Base-by-base conservation (phyloP, 1,140 invertebrate species). In the Atta texana region DNA sequence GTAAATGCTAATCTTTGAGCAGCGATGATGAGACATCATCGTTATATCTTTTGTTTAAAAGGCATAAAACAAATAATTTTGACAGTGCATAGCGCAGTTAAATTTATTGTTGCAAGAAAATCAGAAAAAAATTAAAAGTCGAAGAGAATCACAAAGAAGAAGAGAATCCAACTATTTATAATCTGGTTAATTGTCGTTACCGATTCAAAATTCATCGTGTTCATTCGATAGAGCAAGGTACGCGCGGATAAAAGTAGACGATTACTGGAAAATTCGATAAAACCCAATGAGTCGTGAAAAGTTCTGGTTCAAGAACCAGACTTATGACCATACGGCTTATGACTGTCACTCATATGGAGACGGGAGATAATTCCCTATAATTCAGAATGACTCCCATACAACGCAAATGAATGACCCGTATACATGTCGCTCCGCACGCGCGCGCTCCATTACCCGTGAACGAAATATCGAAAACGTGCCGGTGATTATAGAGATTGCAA, bases 211-310 rank as follows among this genome's bases (percentile, higher is more conserved):
- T 7, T 59, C 61, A 24, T 71, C 10, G 61, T 2, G n/a, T 12
- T 59, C 24, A 3, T 21, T 44, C 28, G 31, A n/a, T 72, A 12
- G 34, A 44, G 61, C 18, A 49, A 74, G 24, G 21, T 77, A 49
- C 49, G 44, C 78, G 34, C 61, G 44, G 68, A 89, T 76, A 85
- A 88, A 81, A 86, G 72, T 88, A 76, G 55, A 34, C 28, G 44
- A 57, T 64, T 78, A 61, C 16, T 51, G 57, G 64, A 51, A 74
- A 88, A 68, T 57, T n/a, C 66, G 31, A 71, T 12, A n/a, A 64
- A 69, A 71, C 2, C 24, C 39, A 71, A 61, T 24, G 69, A 71
- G 51, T 78, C 72, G 71, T 53, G 49, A 80, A 75, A 90, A 51
- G 28, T 53, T 39, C 34, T 39, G 34, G 34, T 39, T 24, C 24